phyloP scores from a whole-genome alignment of 1,140 invertebrate species.

The Drosophila persimilis region DNA sequence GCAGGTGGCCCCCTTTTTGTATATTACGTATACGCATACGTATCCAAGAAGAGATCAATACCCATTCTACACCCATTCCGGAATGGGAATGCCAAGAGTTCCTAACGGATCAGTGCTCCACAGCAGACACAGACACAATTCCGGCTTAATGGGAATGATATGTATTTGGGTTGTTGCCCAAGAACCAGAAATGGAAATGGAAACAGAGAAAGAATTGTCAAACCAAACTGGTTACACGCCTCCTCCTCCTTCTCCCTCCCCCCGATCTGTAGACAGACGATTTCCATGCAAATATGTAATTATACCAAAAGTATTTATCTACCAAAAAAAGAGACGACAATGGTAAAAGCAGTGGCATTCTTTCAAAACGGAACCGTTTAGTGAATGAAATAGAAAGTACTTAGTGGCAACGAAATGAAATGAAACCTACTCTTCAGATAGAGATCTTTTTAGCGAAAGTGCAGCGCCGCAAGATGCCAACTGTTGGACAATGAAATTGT shows the following conservation, averaged over 20 bases:
- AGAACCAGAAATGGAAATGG: conserved; percentile 42
- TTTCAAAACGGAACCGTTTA: conserved; percentile 53
- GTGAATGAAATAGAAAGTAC: conserved; percentile 79
- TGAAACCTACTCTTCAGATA: conserved; percentile 42
- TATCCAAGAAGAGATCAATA: conserved; percentile 3
- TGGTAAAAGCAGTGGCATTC: conserved; percentile 51
- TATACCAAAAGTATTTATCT: conserved; percentile 23
- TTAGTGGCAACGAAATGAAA: conserved; percentile 34
- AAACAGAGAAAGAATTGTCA: conserved; percentile 2
- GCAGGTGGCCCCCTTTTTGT: conserved; percentile 57
- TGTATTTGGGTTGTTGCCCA: conserved; percentile 69
- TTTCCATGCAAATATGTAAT: conserved; percentile 34
- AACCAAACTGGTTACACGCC: conserved; percentile 44
- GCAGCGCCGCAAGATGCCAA: conserved; percentile 34
- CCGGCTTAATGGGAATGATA: conserved; percentile 43
- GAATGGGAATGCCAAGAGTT: too few relatives aligned
- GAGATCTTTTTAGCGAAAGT: conserved; percentile 73
- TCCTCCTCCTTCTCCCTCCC: too few relatives aligned
- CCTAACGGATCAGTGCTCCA: conserved; percentile 25
- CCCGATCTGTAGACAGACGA: conserved; percentile 1
- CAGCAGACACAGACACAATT: conserved; percentile 17
- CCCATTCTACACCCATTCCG: not conserved
- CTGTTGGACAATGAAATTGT: conserved; percentile 19
- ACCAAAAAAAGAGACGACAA: conserved; percentile 16
- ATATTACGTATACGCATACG: conserved; percentile 77